Evolutionary conservation across 2,113 vertebrate genomes (phyloP).

Genomic region (Etheostoma cragini): DNA sequence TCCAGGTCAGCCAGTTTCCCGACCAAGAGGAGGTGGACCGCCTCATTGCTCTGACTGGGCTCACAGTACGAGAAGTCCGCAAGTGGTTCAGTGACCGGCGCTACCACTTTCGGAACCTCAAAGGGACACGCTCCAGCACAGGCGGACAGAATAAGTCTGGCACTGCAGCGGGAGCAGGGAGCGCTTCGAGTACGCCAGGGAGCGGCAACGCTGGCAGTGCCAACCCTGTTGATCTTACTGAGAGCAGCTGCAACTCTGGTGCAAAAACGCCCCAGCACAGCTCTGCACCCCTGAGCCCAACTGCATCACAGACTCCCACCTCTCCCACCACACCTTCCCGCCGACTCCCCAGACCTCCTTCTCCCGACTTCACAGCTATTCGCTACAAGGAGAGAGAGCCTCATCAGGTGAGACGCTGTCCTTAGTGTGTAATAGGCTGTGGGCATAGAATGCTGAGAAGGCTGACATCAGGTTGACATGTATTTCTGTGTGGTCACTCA

Average conservation of each 20-base stretch:
- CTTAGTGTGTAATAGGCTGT: neutral
- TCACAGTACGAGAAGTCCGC: slow-evolving; percentile 93
- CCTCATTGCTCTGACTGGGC: slow-evolving; percentile 90
- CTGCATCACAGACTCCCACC: slow-evolving; percentile 75
- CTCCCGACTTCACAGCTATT: slow-evolving; percentile 92
- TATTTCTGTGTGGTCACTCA: neutral
- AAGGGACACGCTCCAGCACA: slow-evolving; percentile 82
- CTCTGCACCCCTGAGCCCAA: slow-evolving; percentile 74
- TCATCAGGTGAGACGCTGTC: slow-evolving; percentile 88
- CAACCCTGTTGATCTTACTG: slow-evolving; percentile 78
- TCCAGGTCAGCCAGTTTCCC: slow-evolving; percentile 91
- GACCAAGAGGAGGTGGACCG: slow-evolving; percentile 94
- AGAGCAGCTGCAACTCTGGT: slow-evolving; percentile 48
- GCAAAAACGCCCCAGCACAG: slow-evolving; percentile 77
- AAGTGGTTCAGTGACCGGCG: slow-evolving; percentile 98
- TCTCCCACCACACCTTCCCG: slow-evolving; percentile 84
- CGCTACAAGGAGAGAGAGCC: slow-evolving; percentile 97
- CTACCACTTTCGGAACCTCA: slow-evolving; percentile 95
- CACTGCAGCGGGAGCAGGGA: neutral
- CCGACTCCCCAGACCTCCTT: slow-evolving; percentile 89
- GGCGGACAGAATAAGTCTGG: slow-evolving; percentile 60
- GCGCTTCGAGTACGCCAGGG: neutral
- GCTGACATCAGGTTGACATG: neutral
- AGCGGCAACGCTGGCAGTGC: slow-evolving; percentile 15
- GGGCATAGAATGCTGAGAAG: neutral